Evolutionary conservation across 1,140 invertebrate species (phyloP).

Genomic region (Hyposmocoma kahamanoa): DNA sequence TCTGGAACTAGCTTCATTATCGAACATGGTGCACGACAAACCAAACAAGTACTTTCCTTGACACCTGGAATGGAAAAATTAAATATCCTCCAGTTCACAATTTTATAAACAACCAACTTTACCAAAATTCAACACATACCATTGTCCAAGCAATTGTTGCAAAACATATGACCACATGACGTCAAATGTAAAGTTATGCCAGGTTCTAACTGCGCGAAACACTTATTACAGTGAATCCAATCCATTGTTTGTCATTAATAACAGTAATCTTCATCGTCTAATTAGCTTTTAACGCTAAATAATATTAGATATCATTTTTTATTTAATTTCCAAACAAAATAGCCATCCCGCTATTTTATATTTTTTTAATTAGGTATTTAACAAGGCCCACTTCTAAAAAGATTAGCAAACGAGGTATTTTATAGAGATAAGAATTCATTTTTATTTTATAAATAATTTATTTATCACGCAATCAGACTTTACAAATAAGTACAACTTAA

Average conservation of each 20-base stretch:
- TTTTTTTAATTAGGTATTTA: too few relatives aligned
- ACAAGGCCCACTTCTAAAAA: too few relatives aligned
- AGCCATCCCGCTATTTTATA: too few relatives aligned
- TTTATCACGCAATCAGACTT: too few relatives aligned
- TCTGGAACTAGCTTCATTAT: constrained; percentile 64
- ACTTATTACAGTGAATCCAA: constrained; percentile 73
- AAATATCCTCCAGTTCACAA: not conserved
- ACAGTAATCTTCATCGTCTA: too few relatives aligned
- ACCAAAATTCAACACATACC: constrained; percentile 31
- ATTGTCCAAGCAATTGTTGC: constrained; percentile 57
- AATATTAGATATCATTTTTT: too few relatives aligned
- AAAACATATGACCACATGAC: constrained; percentile 73
- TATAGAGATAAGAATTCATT: too few relatives aligned
- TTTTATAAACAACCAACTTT: constrained; percentile 2
- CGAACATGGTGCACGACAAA: constrained; percentile 59
- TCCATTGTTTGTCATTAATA: constrained; percentile 53
- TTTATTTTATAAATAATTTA: too few relatives aligned
- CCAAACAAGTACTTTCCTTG: constrained; percentile 59
- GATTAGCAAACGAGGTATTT: too few relatives aligned
- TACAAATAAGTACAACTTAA: too few relatives aligned
- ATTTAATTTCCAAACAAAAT: too few relatives aligned
- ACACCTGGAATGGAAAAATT: constrained; percentile 28
- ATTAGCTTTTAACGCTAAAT: too few relatives aligned
- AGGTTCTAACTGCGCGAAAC: constrained; percentile 59
- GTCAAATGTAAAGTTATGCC: constrained; percentile 61